Percentiles rank a stretch among this genome's conserved stretches.
Conservation (phyloP, 2,888 invertebrate species). For the Cynaeus angustus region DNA sequence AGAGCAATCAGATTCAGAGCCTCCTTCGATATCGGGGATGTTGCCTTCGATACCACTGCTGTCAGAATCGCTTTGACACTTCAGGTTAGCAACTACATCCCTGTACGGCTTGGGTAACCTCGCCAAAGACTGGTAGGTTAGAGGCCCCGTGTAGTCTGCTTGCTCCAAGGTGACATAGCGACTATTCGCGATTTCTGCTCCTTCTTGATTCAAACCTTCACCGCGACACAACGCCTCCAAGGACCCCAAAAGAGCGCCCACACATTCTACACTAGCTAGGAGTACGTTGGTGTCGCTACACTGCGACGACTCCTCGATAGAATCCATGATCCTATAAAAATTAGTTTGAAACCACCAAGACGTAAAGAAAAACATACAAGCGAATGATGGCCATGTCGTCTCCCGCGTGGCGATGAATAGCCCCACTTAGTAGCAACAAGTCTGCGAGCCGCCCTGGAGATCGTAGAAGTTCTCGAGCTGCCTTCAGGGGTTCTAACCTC, state of each 20-base stretch:
- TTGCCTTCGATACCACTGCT: constrained; percentile 73
- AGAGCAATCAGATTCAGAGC: constrained; percentile 71
- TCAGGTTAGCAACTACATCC: constrained; percentile 79
- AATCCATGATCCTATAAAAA: constrained; percentile 88
- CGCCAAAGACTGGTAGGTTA: constrained; percentile 90
- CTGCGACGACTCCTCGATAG: constrained; percentile 93
- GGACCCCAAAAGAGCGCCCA: constrained; percentile 87
- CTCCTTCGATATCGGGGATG: constrained; percentile 68
- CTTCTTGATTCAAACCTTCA: constrained; percentile 79
- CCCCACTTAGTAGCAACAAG: constrained; percentile 76
- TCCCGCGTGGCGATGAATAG: constrained; percentile 78
- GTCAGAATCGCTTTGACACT: constrained; percentile 79
- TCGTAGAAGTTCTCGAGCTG: constrained; percentile 85
- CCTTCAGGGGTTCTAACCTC: constrained; percentile 88
- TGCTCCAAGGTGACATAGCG: constrained; percentile 81
- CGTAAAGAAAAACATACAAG: constrained; percentile 73
- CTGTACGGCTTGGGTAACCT: constrained; percentile 86
- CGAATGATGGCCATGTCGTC: constrained; percentile 89
- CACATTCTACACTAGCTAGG: constrained; percentile 87
- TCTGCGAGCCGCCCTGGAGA: constrained; percentile 88
- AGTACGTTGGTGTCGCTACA: constrained; percentile 84
- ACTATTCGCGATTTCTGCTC: constrained; percentile 77
- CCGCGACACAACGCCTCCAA: constrained; percentile 87
- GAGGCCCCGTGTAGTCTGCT: constrained; percentile 87
- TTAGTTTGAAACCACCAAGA: not conserved